Conservation (phyloP, 2,888 invertebrate species). For the Amblyjoppa fuscipennis region DNA sequence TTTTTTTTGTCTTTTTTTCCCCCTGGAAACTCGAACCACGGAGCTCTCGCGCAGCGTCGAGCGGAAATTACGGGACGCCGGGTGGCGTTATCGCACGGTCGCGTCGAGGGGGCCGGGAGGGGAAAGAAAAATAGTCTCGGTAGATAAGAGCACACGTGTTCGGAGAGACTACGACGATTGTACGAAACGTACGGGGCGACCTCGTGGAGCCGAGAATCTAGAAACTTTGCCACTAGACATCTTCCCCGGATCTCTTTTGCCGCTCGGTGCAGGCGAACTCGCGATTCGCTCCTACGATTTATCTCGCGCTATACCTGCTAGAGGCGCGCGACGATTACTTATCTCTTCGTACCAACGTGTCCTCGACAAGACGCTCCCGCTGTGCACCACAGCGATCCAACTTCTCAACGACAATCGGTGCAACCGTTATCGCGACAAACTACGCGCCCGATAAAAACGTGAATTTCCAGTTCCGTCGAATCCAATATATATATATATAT, state of each 20-base stretch:
- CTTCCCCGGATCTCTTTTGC: conserved; percentile 35
- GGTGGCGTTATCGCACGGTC: conserved; percentile 61
- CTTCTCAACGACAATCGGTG: conserved; percentile 33
- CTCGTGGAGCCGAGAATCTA: conserved; percentile 4
- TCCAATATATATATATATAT: background rate
- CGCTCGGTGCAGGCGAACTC: conserved; percentile 5
- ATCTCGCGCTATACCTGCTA: conserved; percentile 8
- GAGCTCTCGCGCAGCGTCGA: background rate
- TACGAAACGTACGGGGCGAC: conserved; percentile 23
- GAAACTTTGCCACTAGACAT: conserved; percentile 13
- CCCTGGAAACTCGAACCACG: background rate
- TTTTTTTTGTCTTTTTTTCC: background rate
- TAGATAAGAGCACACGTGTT: conserved; percentile 78
- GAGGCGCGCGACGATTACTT: conserved; percentile 2
- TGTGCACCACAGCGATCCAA: background rate
- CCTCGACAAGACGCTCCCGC: background rate
- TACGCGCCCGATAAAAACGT: conserved; percentile 13
- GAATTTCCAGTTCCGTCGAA: conserved; percentile 2
- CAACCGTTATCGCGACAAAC: conserved; percentile 49
- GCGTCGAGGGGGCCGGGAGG: conserved; percentile 17
- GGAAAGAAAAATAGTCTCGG: conserved; percentile 73
- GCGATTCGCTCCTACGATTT: conserved; percentile 26
- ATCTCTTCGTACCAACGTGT: conserved; percentile 17
- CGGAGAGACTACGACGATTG: conserved; percentile 67
- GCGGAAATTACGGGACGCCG: conserved; percentile 53